Percentiles rank a stretch among this genome's conserved stretches.
Evolutionary conservation across 2,797 vertebrate species (phyloP).

Genomic region (Hydrolagus colliei): DNA sequence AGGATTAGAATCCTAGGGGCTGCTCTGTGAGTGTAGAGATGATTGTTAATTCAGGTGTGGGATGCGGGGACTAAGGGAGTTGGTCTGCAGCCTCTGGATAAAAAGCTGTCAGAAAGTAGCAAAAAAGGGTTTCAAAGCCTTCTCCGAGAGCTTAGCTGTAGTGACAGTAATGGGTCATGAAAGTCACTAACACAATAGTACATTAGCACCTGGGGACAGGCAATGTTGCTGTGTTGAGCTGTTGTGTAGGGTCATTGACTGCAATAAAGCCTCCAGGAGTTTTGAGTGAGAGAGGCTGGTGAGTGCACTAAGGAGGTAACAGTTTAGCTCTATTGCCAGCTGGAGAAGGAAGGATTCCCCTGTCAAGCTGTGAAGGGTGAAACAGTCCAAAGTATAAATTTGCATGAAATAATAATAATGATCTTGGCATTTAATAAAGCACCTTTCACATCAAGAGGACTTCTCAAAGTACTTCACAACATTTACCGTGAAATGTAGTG

Average conservation of each 20-base stretch:
- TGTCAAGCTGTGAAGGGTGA: background rate
- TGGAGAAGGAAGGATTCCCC: background rate
- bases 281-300: conserved; percentile 7
- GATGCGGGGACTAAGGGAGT: background rate
- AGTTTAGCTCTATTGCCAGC: conserved; percentile 13
- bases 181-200: background rate
- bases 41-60: conserved; percentile 1
- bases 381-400: background rate
- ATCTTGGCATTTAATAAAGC: no score
- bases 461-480: no score
- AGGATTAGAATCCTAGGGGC: background rate
- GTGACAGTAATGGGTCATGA: background rate
- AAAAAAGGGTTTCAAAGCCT: background rate
- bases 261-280: background rate
- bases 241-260: background rate
- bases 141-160: background rate
- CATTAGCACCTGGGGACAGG: background rate
- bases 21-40: background rate
- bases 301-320: background rate
- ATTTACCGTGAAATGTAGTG: no score
- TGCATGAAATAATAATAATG: no score
- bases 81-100: background rate
- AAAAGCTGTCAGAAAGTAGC: conserved; percentile 19
- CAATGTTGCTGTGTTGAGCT: background rate
- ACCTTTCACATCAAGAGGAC: no score